Percentiles rank a stretch among this genome's conserved stretches.
Evolutionary conservation across 2,113 vertebrate species (phyloP).

Genomic region (Phylloscopus whistleri): DNA sequence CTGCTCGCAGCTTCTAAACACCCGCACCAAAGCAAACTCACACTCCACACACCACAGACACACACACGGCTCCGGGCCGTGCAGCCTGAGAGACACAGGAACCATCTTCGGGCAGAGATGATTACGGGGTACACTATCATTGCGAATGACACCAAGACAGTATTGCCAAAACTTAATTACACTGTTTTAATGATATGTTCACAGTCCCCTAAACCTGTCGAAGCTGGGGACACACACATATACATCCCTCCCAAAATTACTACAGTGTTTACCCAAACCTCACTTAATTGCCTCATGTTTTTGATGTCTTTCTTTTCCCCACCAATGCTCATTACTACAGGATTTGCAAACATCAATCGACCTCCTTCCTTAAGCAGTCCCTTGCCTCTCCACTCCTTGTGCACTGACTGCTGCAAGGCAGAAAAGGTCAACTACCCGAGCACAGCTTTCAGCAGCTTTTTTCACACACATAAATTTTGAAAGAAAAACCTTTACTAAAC

Average conservation of each 20-base stretch:
- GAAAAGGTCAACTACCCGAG: neutral
- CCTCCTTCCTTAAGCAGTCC: neutral
- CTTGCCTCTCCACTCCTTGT: neutral
- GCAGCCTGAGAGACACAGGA: neutral
- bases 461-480: neutral
- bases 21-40: neutral
- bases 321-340: neutral
- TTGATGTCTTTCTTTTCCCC: neutral
- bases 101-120: accelerated
- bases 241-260: neutral
- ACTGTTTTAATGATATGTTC: neutral
- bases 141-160: neutral
- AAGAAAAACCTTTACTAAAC: neutral
- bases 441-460: neutral
- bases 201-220: neutral
- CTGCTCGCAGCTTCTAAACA: neutral
- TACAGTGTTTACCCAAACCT: neutral
- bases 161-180: neutral
- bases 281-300: neutral
- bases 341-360: neutral
- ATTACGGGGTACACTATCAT: neutral
- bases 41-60: neutral
- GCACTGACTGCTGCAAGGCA: neutral
- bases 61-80: accelerated
- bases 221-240: accelerated